phyloP scores from a whole-genome alignment of 2,888 invertebrate genomes.

The Eilema caniola region DNA sequence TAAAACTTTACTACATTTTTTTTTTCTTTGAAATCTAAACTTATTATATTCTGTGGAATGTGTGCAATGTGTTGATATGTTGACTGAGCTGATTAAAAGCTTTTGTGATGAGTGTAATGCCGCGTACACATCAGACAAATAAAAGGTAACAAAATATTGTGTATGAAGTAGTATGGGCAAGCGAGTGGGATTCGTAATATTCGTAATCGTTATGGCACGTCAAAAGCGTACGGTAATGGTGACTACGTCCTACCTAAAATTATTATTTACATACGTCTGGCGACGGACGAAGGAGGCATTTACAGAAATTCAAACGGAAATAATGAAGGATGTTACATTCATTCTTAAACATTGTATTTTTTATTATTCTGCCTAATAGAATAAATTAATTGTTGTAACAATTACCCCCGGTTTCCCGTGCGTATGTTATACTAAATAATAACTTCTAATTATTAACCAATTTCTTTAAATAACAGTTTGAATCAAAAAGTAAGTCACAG shows the following conservation, averaged over 20 bases:
- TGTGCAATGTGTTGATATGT: neutral
- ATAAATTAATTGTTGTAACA: neutral
- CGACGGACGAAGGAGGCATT: neutral
- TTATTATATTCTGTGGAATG: neutral
- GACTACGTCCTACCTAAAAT: neutral
- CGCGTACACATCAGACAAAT: neutral
- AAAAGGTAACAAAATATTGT: neutral
- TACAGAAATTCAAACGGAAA: neutral
- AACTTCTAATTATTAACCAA: too few relatives aligned
- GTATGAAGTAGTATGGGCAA: neutral
- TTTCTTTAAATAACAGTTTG: too few relatives aligned
- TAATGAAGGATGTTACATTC: slow-evolving; percentile 1
- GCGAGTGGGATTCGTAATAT: neutral
- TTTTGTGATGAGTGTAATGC: neutral
- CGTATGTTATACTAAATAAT: too few relatives aligned
- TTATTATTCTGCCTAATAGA: neutral
- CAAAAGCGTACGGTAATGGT: neutral
- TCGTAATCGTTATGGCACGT: neutral
- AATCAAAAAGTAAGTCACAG: too few relatives aligned
- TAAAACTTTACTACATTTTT: too few relatives aligned
- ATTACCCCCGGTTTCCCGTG: neutral
- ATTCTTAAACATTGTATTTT: neutral
- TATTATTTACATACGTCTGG: neutral
- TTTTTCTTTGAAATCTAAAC: too few relatives aligned
- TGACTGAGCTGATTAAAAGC: neutral